phyloP scores from a whole-genome alignment of 1,140 invertebrate species.

The Aphidius ervi region DNA sequence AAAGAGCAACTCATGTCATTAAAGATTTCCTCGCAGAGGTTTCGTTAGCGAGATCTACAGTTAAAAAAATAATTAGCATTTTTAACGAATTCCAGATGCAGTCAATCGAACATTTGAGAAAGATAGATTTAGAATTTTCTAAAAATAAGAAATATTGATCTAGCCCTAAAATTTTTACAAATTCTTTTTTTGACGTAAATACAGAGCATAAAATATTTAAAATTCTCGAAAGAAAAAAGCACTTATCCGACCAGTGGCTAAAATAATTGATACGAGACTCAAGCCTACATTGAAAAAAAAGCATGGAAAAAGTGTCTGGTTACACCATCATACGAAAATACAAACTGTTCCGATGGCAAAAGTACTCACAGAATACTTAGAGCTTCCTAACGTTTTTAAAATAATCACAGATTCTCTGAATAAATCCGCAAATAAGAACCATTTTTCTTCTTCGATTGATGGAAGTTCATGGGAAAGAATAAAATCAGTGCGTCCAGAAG shows the following conservation, averaged over 20 bases:
- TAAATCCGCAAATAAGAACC: not conserved
- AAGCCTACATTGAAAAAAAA: too few relatives aligned
- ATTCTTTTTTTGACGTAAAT: not conserved
- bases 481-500: too few relatives aligned
- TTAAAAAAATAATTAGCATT: not conserved
- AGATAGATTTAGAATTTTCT: not conserved
- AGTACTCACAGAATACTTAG: slow-evolving; percentile 11
- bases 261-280: not conserved
- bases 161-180: too few relatives aligned
- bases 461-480: not conserved
- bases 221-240: not conserved
- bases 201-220: not conserved
- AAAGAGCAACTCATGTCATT: not conserved
- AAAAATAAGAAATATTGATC: not conserved
- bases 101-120: not conserved
- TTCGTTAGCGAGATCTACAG: not conserved
- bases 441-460: not conserved
- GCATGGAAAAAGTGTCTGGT: too few relatives aligned
- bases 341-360: too few relatives aligned
- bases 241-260: not conserved
- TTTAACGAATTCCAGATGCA: not conserved
- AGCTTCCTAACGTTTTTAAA: slow-evolving; percentile 6
- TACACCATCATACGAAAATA: too few relatives aligned
- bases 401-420: not conserved
- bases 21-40: not conserved